phyloP scores from a whole-genome alignment of 2,888 invertebrate genomes.

The Drosophila picticornis region DNA sequence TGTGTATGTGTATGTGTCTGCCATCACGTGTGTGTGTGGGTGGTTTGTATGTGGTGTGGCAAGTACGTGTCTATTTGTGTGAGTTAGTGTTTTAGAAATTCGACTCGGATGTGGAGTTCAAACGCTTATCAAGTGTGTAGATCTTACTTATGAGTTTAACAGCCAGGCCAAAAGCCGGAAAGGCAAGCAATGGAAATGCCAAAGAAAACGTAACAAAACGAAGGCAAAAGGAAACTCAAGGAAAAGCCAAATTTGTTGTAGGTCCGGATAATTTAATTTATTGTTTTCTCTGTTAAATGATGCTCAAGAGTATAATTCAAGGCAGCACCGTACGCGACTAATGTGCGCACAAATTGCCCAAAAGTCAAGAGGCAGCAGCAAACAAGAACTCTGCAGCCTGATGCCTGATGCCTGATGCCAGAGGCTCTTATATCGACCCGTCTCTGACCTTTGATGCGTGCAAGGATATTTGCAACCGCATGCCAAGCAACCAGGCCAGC shows the following conservation, averaged over 20 bases:
- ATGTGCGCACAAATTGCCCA: slow-evolving; percentile 77
- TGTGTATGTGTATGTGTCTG: slow-evolving; percentile 4
- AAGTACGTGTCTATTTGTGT: slow-evolving; percentile 76
- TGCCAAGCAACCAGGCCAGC: slow-evolving; percentile 16
- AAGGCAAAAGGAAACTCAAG: slow-evolving; percentile 15
- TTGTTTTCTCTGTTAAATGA: slow-evolving; percentile 78
- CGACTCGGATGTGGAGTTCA: slow-evolving; percentile 76
- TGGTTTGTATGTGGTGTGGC: slow-evolving; percentile 18
- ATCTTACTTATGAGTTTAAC: slow-evolving; percentile 80
- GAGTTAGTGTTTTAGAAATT: slow-evolving; percentile 80
- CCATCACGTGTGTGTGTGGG: background rate
- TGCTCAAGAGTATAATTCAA: slow-evolving; percentile 80
- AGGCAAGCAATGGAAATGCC: slow-evolving; percentile 3
- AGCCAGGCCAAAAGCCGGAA: slow-evolving; percentile 41
- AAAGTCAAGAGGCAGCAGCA: slow-evolving; percentile 31
- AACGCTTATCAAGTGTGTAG: slow-evolving; percentile 80
- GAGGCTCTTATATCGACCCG: slow-evolving; percentile 47
- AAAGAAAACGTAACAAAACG: slow-evolving; percentile 7
- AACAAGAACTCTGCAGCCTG: background rate
- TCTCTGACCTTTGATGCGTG: slow-evolving; percentile 63
- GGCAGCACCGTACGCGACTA: slow-evolving; percentile 67
- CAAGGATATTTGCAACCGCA: slow-evolving; percentile 46
- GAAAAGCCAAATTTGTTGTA: slow-evolving; percentile 76
- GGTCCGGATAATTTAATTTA: slow-evolving; percentile 79
- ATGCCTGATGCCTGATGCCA: background rate